A percentile compares a stretch with the other conserved stretches of the same genome.
Conservation (phyloP, 2,888 invertebrate species). For the Acanthopleura granulata region DNA sequence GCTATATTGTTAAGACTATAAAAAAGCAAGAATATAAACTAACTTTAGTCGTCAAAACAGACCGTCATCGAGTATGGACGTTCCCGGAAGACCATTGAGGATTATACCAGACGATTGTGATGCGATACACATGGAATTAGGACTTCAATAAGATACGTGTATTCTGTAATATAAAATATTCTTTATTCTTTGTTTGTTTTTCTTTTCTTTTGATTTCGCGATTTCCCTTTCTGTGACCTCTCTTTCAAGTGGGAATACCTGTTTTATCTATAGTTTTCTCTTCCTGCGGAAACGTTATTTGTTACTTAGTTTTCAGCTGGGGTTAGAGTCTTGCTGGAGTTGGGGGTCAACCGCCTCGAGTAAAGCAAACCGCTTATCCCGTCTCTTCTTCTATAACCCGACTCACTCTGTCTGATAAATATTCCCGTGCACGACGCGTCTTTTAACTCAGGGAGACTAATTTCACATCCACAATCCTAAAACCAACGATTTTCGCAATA, state of each 20-base stretch:
- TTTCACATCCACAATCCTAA: slow-evolving; percentile 16
- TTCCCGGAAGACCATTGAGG: too few relatives aligned
- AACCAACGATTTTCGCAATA: slow-evolving; percentile 19
- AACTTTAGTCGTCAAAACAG: too few relatives aligned
- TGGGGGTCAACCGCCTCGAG: not conserved
- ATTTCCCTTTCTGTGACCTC: not conserved
- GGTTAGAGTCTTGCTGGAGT: not conserved
- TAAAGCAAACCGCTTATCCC: not conserved
- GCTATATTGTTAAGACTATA: too few relatives aligned
- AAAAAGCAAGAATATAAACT: too few relatives aligned
- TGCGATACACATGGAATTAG: too few relatives aligned
- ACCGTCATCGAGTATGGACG: too few relatives aligned
- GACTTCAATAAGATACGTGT: too few relatives aligned
- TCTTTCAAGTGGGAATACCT: slow-evolving; percentile 1
- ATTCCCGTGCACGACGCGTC: slow-evolving; percentile 1
- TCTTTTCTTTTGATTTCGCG: not conserved
- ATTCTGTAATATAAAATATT: too few relatives aligned
- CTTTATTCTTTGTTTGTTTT: too few relatives aligned
- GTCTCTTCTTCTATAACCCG: not conserved
- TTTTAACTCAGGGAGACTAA: slow-evolving; percentile 16
- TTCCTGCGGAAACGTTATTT: not conserved
- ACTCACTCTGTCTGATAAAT: not conserved
- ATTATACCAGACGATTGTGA: too few relatives aligned
- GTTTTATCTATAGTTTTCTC: not conserved
- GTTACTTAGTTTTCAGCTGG: not conserved